Conservation (phyloP, 1,140 invertebrate genomes). For the Euwallacea fornicatus region DNA sequence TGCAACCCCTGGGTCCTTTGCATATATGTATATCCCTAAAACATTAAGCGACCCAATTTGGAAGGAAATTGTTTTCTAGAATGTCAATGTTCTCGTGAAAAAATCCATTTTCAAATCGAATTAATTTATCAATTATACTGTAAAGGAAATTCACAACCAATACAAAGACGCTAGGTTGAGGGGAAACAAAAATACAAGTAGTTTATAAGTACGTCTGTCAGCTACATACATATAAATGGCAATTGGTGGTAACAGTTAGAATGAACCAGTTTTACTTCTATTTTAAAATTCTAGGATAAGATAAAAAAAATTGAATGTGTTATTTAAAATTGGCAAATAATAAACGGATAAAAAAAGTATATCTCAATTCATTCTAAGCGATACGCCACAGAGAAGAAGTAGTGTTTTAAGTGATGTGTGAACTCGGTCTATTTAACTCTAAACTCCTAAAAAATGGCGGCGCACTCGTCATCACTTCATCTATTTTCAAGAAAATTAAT, state of each 20-base stretch:
- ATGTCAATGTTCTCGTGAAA: conserved; percentile 32
- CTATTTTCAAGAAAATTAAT: conserved; percentile 41
- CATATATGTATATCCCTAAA: background rate
- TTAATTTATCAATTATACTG: conserved; percentile 29
- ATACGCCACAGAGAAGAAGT: conserved; percentile 8
- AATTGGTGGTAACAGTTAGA: conserved; percentile 19
- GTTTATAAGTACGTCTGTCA: conserved; percentile 33
- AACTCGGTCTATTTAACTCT: conserved; percentile 32
- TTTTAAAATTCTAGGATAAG: background rate
- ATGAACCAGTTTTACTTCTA: conserved; percentile 12
- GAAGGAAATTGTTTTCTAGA: conserved; percentile 18
- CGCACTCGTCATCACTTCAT: conserved; percentile 29
- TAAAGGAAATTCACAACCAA: conserved; percentile 41
- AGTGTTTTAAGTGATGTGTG: conserved; percentile 20
- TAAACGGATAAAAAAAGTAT: background rate
- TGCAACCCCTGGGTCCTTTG: too few relatives aligned
- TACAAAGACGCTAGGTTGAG: conserved; percentile 37
- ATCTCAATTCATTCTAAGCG: conserved; percentile 7
- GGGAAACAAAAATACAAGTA: conserved; percentile 26
- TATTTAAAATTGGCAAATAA: conserved; percentile 10
- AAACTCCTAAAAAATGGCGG: conserved; percentile 30
- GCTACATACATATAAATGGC: conserved; percentile 37
- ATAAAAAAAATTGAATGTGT: background rate
- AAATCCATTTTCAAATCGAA: conserved; percentile 24
- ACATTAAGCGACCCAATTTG: background rate